Evolutionary conservation across 2,888 invertebrate genomes (phyloP).

Genomic region (Oligia latruncula): DNA sequence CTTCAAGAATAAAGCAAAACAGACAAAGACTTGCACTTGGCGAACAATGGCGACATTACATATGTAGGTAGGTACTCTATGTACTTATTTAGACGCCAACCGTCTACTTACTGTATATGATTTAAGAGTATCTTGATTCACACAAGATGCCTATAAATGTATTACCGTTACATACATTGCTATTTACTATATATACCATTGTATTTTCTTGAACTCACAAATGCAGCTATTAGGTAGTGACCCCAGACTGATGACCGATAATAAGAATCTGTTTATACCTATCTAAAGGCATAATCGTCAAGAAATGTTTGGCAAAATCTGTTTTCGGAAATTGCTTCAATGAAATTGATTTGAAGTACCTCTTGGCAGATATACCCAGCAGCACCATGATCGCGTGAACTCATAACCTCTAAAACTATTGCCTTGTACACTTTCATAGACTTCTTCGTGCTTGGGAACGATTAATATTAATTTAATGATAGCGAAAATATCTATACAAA

Average conservation of each 20-base stretch:
- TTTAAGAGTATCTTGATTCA: constrained; percentile 52
- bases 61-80: constrained; percentile 50
- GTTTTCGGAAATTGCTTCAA: neutral
- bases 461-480: constrained; percentile 33
- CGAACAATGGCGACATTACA: constrained; percentile 65
- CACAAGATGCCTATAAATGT: constrained; percentile 22
- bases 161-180: constrained; percentile 40
- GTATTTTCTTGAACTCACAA: neutral
- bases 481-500: constrained; percentile 31
- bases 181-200: constrained; percentile 9
- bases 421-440: constrained; percentile 28
- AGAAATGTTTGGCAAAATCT: neutral
- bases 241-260: neutral
- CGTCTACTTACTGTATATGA: constrained; percentile 56
- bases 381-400: constrained; percentile 30
- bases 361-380: neutral
- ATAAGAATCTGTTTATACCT: neutral
- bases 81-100: constrained; percentile 43
- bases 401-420: constrained; percentile 33
- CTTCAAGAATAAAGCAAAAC: constrained; percentile 53
- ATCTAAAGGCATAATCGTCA: neutral
- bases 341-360: neutral
- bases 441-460: constrained; percentile 44
- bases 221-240: neutral
- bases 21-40: constrained; percentile 60